Evolutionary conservation across 2,113 vertebrate species (phyloP), one percentile per base, ranked within the genome.

Genomic region (Sula dactylatra): DNA sequence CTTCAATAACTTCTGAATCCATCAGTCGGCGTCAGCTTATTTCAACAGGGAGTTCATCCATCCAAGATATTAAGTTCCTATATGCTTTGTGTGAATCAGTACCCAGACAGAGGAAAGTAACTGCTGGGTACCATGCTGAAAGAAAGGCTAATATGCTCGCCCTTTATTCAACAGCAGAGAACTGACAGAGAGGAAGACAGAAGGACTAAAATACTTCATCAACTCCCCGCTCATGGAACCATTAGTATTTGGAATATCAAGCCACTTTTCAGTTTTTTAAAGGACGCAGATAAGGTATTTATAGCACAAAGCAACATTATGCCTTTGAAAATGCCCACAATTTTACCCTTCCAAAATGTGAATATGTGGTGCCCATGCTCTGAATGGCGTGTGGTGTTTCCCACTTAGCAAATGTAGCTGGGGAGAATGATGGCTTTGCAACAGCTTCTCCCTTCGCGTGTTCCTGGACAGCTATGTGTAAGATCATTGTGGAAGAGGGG

Each of bases 341-440:
- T 21, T 64, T 47, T 16, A 55, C 7, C 7, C 17, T 45, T 77
- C 27, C 67, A 54, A 4, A 62, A 58, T 6, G 21, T 62, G 38
- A 52, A 16, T 16, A 54, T 7, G 16, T 49, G 64, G n/a, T 81
- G 76, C 31, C n/a, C 10, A 1, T n/a, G 49, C 78, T 65, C 54
- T 21, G 27, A 65, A n/a, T 2, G 58, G 50, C 0, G 0, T 14
- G 21, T 1, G 2, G 27, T 36, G 34, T 31, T 89, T 76, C 36
- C 49, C 56, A 77, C 21, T 76, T 18, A 22, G 61, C 61, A 36
- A 72, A 42, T 6, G n/a, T 16, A 34, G 20, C 5, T 0, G 2
- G 18, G 70, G 31, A 72, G 49, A 65, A 45, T 0, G 0, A 27
- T 34, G 59, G 52, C 69, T 91, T 88, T 91, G 59, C 34, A 45